Percentiles rank a stretch among this genome's conserved stretches.
phyloP scores from a whole-genome alignment of 2,797 vertebrate genomes.

The Aeoliscus strigatus region DNA sequence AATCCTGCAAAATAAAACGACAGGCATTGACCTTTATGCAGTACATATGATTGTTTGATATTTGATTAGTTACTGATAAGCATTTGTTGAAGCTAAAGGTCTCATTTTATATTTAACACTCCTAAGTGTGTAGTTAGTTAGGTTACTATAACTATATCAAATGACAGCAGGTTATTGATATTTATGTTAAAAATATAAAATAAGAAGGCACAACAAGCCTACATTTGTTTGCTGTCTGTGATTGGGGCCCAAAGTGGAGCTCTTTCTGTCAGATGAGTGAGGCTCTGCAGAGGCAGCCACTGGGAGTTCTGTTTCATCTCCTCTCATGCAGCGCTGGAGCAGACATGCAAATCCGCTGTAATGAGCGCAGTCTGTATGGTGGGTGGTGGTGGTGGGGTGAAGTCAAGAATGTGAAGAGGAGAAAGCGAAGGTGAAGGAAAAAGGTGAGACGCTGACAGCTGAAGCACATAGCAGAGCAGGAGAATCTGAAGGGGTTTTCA shows the following conservation, averaged over 20 bases:
- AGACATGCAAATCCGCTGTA: slow-evolving; percentile 78
- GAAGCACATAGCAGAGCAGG: slow-evolving; percentile 33
- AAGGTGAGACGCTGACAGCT: slow-evolving; percentile 45
- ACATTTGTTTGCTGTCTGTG: slow-evolving; percentile 61
- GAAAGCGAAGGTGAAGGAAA: slow-evolving; percentile 35
- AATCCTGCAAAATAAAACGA: too few species aligned
- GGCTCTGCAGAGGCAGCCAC: slow-evolving; percentile 69
- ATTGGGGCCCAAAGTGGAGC: slow-evolving; percentile 68
- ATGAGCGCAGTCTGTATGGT: slow-evolving; percentile 68
- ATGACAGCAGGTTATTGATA: too few species aligned
- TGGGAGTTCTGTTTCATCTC: slow-evolving; percentile 77
- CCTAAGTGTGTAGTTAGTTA: too few species aligned
- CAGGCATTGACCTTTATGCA: too few species aligned
- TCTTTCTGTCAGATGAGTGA: slow-evolving; percentile 72
- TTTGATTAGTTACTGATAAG: too few species aligned
- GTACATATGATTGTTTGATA: too few species aligned
- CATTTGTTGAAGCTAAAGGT: too few species aligned
- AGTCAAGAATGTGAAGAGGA: slow-evolving; percentile 62
- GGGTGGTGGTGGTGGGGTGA: slow-evolving; percentile 34
- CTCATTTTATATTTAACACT: too few species aligned
- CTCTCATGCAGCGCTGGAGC: slow-evolving; percentile 65
- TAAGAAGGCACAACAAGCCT: too few species aligned
- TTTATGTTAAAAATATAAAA: too few species aligned
- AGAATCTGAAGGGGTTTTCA: slow-evolving; percentile 1
- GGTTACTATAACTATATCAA: too few species aligned